phyloP scores from a whole-genome alignment of 2,113 vertebrate species.

The Romanogobio albipinnatus region DNA sequence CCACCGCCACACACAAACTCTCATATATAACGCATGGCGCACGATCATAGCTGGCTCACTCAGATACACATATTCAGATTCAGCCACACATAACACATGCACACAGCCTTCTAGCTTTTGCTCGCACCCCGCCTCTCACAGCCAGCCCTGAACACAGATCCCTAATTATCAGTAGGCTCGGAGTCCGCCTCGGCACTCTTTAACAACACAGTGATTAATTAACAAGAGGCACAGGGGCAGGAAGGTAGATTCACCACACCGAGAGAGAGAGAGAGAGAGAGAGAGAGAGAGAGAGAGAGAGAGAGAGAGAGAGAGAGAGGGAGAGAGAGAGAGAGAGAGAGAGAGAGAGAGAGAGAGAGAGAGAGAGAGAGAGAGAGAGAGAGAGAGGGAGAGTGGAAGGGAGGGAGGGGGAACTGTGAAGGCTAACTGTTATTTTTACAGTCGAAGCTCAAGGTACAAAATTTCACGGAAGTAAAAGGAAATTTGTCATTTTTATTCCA shows the following conservation, averaged over 20 bases:
- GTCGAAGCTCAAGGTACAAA: constrained; percentile 6
- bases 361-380: background rate
- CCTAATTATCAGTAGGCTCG: constrained; percentile 95
- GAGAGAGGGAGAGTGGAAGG: background rate
- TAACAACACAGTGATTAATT: constrained; percentile 98
- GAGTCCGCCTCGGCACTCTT: constrained; percentile 94
- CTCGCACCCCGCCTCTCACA: constrained; percentile 51
- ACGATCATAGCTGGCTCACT: constrained; percentile 71
- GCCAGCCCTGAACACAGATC: constrained; percentile 84
- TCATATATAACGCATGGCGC: background rate
- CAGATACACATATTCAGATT: constrained; percentile 51
- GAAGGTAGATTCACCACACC: constrained; percentile 88
- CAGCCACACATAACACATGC: constrained; percentile 66
- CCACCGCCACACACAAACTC: constrained; percentile 39
- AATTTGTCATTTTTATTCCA: background rate
- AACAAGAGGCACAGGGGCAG: constrained; percentile 87
- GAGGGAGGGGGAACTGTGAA: constrained; percentile 11
- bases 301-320: background rate
- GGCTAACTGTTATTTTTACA: constrained; percentile 28
- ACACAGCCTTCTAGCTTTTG: constrained; percentile 43
- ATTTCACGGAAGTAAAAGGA: constrained; percentile 38
- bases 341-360: background rate
- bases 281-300: background rate
- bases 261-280: background rate
- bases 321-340: background rate